Evolutionary conservation across 2,113 vertebrate species (phyloP).

Genomic region (Bungarus multicinctus): DNA sequence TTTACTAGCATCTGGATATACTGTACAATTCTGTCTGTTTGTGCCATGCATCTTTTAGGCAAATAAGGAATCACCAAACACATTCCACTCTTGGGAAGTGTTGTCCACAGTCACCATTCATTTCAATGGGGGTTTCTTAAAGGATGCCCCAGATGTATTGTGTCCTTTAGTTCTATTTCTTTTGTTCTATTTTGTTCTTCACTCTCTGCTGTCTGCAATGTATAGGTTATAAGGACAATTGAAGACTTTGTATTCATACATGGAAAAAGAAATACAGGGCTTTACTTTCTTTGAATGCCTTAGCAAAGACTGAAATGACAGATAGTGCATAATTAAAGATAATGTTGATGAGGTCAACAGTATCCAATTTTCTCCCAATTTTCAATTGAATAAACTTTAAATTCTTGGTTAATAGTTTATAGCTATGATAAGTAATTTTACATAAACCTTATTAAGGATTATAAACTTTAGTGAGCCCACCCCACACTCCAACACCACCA

Average conservation of each 20-base stretch:
- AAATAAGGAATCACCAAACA: neutral
- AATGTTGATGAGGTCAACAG: conserved; percentile 35
- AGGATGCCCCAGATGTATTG: neutral
- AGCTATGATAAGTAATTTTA: conserved; percentile 63
- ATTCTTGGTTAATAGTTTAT: conserved; percentile 58
- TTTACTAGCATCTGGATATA: neutral
- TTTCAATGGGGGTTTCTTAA: neutral
- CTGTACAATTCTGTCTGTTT: neutral
- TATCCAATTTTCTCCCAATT: conserved; percentile 12
- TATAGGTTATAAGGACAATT: conserved; percentile 10
- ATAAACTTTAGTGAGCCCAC: conserved; percentile 66
- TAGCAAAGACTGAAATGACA: conserved; percentile 43
- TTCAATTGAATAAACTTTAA: conserved; percentile 48
- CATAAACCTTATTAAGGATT: conserved; percentile 55
- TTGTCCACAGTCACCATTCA: neutral
- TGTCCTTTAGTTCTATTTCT: neutral
- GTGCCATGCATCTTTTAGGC: neutral
- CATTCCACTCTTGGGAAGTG: neutral
- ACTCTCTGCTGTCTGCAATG: neutral
- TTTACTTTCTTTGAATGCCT: conserved; percentile 36
- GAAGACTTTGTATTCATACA: neutral
- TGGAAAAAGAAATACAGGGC: neutral
- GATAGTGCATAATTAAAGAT: conserved; percentile 61
- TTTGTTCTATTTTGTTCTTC: neutral
- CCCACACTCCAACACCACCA: neutral